These are phyloP conservation scores for Enteromius treurensis DNA, from an alignment of 2,797 vertebrate species.

Conservation along the genomic window DNA sequence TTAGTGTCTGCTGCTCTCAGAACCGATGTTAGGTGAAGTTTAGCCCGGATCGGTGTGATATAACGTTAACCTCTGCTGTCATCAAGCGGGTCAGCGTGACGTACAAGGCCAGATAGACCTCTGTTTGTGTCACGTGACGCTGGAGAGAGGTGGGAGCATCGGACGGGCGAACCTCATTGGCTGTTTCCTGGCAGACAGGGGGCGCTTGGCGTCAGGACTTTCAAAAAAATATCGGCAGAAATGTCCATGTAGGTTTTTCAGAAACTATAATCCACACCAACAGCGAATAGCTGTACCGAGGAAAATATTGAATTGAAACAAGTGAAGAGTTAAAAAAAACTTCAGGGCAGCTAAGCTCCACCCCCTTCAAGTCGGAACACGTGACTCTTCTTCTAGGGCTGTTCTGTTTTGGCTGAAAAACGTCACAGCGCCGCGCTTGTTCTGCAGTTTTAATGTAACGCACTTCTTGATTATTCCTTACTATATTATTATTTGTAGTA, in stretches of 20 bases:
- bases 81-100: conserved; percentile 63
- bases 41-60: conserved; percentile 63
- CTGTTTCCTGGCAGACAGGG: not conserved
- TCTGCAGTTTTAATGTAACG: not conserved
- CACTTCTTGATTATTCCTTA: not conserved
- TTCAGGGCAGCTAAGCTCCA: not conserved
- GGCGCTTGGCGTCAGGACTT: not conserved
- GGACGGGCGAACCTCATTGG: not conserved
- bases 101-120: not conserved
- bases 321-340: not conserved
- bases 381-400: not conserved
- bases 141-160: not conserved
- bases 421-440: not conserved
- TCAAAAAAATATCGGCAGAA: not conserved
- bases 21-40: conserved; percentile 57
- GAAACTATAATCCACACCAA: not conserved
- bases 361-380: not conserved
- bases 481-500: no score
- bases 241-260: not conserved
- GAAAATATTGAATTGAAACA: not conserved
- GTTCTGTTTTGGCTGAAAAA: not conserved
- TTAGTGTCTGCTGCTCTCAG: not conserved
- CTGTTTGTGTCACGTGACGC: conserved; percentile 38
- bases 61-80: conserved; percentile 65
- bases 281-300: not conserved